Conservation (phyloP, 2,888 invertebrate species). For the Drosophila melanocephala region DNA sequence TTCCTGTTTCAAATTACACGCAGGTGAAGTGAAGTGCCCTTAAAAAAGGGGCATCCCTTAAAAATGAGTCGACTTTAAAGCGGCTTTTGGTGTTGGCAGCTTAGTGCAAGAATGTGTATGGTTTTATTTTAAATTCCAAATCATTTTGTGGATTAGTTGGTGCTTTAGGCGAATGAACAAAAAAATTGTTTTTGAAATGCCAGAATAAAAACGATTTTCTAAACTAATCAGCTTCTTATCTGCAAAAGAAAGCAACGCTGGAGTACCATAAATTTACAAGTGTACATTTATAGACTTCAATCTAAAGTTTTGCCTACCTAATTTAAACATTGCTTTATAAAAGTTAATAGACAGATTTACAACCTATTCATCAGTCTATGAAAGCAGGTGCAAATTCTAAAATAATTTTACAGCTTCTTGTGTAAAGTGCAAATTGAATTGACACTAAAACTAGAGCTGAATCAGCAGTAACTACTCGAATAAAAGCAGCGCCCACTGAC, state of each 20-base stretch:
- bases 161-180: not conserved
- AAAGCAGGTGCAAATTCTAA: slow-evolving; percentile 3
- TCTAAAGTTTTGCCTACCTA: not conserved
- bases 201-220: not conserved
- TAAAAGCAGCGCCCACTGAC: slow-evolving; percentile 26
- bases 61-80: slow-evolving; percentile 29
- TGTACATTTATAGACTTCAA: not conserved
- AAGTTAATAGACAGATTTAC: slow-evolving; percentile 23
- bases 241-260: not conserved
- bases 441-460: slow-evolving; percentile 37
- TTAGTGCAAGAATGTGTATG: slow-evolving; percentile 9
- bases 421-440: slow-evolving; percentile 28
- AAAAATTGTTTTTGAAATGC: not conserved
- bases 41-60: slow-evolving; percentile 22
- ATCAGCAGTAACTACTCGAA: slow-evolving; percentile 19
- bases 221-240: not conserved
- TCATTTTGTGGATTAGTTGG: not conserved
- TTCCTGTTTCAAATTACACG: slow-evolving; percentile 62
- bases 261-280: not conserved
- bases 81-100: slow-evolving; percentile 20
- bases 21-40: slow-evolving; percentile 34
- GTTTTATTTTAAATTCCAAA: not conserved
- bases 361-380: slow-evolving; percentile 4
- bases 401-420: slow-evolving; percentile 7
- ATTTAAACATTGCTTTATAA: not conserved